phyloP scores from a whole-genome alignment of 2,888 invertebrate genomes.

The Drosophila melanosoma region DNA sequence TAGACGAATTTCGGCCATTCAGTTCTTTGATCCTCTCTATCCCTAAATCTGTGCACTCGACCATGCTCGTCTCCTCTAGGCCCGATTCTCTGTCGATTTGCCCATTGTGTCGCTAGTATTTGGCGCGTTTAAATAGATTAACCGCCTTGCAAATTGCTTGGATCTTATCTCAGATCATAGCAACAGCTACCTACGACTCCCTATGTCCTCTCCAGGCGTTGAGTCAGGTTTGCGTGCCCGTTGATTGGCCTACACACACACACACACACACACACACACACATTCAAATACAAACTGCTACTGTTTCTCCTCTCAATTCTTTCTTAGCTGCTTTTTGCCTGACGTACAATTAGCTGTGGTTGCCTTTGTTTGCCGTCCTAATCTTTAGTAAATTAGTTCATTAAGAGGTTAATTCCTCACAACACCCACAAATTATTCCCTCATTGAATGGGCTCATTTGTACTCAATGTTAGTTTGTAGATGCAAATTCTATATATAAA shows the following conservation, averaged over 20 bases:
- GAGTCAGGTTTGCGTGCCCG: constrained; percentile 50
- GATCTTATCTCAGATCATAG: constrained; percentile 63
- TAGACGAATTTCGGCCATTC: constrained; percentile 66
- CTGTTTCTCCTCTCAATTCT: constrained; percentile 39
- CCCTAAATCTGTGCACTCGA: constrained; percentile 79
- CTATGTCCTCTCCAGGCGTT: constrained; percentile 1
- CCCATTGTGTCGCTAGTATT: constrained; percentile 79
- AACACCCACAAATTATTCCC: constrained; percentile 83
- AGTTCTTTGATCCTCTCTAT: constrained; percentile 73
- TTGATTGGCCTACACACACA: constrained; percentile 1
- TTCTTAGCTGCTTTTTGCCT: constrained; percentile 33
- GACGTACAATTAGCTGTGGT: constrained; percentile 66
- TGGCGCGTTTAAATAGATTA: constrained; percentile 85
- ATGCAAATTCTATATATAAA: constrained; percentile 4
- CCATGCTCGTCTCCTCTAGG: constrained; percentile 44
- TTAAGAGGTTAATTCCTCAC: constrained; percentile 85
- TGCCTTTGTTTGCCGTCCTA: constrained; percentile 76
- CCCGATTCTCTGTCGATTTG: constrained; percentile 36
- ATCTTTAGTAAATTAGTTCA: constrained; percentile 85
- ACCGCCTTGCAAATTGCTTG: constrained; percentile 85
- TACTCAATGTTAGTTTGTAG: constrained; percentile 6
- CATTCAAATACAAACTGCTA: neutral
- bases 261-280: constrained; percentile 6
- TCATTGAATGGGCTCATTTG: constrained; percentile 15
- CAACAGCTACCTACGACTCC: constrained; percentile 42